phyloP scores from a whole-genome alignment of 2,113 vertebrate species.

The Morone saxatilis region DNA sequence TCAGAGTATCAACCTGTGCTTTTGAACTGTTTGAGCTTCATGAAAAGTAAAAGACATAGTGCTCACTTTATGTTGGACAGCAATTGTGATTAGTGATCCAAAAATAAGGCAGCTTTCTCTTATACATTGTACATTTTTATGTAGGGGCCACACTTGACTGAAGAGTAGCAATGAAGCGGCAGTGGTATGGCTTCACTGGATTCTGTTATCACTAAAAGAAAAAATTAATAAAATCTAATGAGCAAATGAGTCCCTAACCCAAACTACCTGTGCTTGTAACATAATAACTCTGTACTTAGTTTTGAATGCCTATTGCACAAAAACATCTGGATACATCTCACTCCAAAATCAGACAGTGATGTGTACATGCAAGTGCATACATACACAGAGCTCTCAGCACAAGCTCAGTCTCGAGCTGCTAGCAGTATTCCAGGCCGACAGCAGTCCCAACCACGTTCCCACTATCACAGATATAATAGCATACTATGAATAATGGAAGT shows the following conservation, averaged over 20 bases:
- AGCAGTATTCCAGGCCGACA: conserved; percentile 16
- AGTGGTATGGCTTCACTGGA: not conserved
- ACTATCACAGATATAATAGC: conserved; percentile 48
- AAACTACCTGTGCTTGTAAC: conserved; percentile 22
- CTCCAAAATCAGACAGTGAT: conserved; percentile 27
- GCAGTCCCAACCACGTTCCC: conserved; percentile 17
- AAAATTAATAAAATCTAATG: not conserved
- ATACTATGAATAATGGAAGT: conserved; percentile 62
- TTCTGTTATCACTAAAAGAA: not conserved
- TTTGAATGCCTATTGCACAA: conserved; percentile 15
- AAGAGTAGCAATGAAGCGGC: not conserved
- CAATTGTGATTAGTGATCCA: not conserved
- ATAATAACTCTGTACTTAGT: conserved; percentile 10
- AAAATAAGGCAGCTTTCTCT: conserved; percentile 7
- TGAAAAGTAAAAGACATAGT: conserved; percentile 1
- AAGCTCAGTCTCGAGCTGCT: not conserved
- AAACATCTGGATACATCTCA: conserved; percentile 50
- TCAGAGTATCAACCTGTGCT: conserved; percentile 56
- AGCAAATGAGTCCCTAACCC: not conserved
- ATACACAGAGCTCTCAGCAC: conserved; percentile 6
- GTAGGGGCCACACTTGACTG: not conserved
- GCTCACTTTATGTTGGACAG: conserved; percentile 2
- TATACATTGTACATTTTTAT: not conserved
- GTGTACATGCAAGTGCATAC: conserved; percentile 6
- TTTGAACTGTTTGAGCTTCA: conserved; percentile 46